phyloP scores from a whole-genome alignment of 2,888 invertebrate species.

The Stictocephala bisonia region DNA sequence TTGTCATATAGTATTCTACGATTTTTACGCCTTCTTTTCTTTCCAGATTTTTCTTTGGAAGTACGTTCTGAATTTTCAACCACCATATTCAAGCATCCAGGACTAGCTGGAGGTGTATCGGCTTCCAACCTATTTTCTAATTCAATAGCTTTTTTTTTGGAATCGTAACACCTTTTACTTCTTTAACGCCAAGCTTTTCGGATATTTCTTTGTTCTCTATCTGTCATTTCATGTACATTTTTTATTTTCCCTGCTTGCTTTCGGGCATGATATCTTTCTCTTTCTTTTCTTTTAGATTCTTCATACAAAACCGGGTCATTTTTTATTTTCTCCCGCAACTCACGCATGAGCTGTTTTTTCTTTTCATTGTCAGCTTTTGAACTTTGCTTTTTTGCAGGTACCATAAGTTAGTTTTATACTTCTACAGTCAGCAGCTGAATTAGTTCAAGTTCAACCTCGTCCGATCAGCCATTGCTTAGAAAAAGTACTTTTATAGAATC shows the following conservation, averaged over 20 bases:
- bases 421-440: too few relatives aligned
- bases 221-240: conserved; percentile 7
- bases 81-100: conserved; percentile 30
- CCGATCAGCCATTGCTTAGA: too few relatives aligned
- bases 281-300: conserved; percentile 2
- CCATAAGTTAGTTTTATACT: too few relatives aligned
- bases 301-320: not conserved
- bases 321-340: not conserved
- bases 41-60: conserved; percentile 31
- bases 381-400: too few relatives aligned
- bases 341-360: not conserved
- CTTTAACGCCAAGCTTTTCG: conserved; percentile 37
- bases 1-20: conserved; percentile 20
- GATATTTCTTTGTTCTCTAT: conserved; percentile 36
- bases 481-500: too few relatives aligned
- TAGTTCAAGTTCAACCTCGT: too few relatives aligned
- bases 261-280: not conserved
- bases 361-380: too few relatives aligned
- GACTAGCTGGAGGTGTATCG: conserved; percentile 40
- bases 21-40: conserved; percentile 29
- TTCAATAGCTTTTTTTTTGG: conserved; percentile 36
- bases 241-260: conserved; percentile 18
- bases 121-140: conserved; percentile 31
- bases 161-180: conserved; percentile 26
- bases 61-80: conserved; percentile 14